Percentiles rank a stretch among this genome's conserved stretches.
Evolutionary conservation across 2,888 invertebrate species (phyloP).

Genomic region (Pharmacophagus antenor): DNA sequence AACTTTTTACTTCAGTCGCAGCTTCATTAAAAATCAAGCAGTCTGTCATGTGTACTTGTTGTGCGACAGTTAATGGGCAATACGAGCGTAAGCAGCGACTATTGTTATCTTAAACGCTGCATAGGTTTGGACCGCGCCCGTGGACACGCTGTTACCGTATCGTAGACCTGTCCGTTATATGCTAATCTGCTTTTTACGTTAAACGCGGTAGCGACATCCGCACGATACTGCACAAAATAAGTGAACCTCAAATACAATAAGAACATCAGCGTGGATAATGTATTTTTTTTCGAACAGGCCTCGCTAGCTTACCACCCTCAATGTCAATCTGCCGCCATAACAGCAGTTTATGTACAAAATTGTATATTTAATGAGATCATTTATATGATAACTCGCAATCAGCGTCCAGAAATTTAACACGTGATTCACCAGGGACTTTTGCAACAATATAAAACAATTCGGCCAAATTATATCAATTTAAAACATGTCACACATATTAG

Average conservation of each 20-base stretch:
- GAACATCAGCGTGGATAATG: too few species aligned
- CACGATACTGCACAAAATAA: not conserved
- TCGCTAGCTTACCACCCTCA: too few species aligned
- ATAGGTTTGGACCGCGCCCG: slow-evolving; percentile 51
- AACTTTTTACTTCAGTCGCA: slow-evolving; percentile 7
- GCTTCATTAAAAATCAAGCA: slow-evolving; percentile 38
- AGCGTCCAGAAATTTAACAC: too few species aligned
- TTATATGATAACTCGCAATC: too few species aligned
- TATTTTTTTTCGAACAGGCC: too few species aligned
- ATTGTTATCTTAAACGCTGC: slow-evolving; percentile 62
- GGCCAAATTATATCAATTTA: too few species aligned
- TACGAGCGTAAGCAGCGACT: slow-evolving; percentile 51
- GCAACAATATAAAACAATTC: too few species aligned
- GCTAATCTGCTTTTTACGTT: slow-evolving; percentile 48
- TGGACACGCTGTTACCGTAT: slow-evolving; percentile 61
- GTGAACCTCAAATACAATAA: not conserved
- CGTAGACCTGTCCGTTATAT: slow-evolving; percentile 53
- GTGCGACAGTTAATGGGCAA: slow-evolving; percentile 36
- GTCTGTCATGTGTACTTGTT: slow-evolving; percentile 36
- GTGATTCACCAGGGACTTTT: too few species aligned
- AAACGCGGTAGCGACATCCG: slow-evolving; percentile 38
- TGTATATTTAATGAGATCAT: too few species aligned
- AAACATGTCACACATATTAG: too few species aligned
- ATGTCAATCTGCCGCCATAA: too few species aligned
- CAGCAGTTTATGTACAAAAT: too few species aligned